Conservation (phyloP, 1,140 invertebrate species). For the Drosophila navojoa region DNA sequence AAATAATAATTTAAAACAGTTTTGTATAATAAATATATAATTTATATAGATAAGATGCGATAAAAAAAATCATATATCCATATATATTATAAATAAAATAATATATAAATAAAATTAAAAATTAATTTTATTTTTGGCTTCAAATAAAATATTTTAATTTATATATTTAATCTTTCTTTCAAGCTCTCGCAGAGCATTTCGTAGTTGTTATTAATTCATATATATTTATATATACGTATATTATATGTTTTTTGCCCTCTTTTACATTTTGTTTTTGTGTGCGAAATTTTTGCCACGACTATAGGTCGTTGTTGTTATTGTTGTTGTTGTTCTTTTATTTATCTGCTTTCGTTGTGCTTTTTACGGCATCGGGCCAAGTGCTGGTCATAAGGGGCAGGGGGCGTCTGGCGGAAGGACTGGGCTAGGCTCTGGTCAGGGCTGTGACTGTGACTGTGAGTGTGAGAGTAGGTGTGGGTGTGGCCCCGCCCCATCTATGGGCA, state of each 20-base stretch:
- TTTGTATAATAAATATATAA: background rate
- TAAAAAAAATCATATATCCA: background rate
- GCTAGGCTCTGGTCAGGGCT: too few relatives aligned
- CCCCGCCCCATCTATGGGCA: slow-evolving; percentile 2
- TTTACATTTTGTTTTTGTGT: slow-evolving; percentile 56
- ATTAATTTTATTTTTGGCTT: too few relatives aligned
- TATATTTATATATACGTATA: background rate
- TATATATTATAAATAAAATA: background rate
- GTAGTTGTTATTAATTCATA: background rate
- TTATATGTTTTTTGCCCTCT: slow-evolving; percentile 13
- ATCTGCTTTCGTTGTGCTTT: slow-evolving; percentile 72
- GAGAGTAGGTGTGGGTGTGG: background rate
- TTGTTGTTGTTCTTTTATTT: slow-evolving; percentile 57
- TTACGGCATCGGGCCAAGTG: slow-evolving; percentile 53
- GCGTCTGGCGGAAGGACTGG: too few relatives aligned
- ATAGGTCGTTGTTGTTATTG: slow-evolving; percentile 34
- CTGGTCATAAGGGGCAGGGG: slow-evolving; percentile 14
- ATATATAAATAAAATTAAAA: too few relatives aligned
- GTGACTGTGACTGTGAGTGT: too few relatives aligned
- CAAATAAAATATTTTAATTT: background rate
- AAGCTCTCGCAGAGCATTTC: background rate
- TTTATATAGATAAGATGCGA: too few relatives aligned
- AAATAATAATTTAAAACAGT: background rate
- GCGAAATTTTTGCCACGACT: slow-evolving; percentile 59
- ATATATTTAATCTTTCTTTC: background rate